Conservation (phyloP, 2,888 invertebrate genomes). For the Byasa hedistus region DNA sequence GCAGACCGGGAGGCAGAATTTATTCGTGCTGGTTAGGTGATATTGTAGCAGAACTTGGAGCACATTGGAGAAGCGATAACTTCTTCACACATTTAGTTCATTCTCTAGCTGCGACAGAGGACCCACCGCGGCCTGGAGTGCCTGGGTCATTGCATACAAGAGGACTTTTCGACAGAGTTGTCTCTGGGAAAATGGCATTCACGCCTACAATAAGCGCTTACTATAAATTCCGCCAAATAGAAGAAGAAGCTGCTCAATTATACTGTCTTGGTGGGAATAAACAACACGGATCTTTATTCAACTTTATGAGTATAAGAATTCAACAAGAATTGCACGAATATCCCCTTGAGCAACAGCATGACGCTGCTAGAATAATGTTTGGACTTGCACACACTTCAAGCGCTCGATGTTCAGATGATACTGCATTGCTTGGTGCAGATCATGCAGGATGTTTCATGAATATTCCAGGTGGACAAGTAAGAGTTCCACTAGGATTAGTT, state of each 20-base stretch:
- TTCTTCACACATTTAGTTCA: conserved; percentile 78
- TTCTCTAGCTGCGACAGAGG: conserved; percentile 81
- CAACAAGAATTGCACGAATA: conserved; percentile 84
- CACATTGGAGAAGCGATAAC: conserved; percentile 82
- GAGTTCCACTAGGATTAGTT: conserved; percentile 82
- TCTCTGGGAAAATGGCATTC: conserved; percentile 81
- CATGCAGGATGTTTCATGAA: conserved; percentile 69
- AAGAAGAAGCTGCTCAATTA: conserved; percentile 82
- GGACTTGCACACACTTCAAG: conserved; percentile 82
- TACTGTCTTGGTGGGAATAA: conserved; percentile 81
- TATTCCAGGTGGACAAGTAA: conserved; percentile 80
- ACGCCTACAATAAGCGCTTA: conserved; percentile 82
- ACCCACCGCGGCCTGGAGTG: conserved; percentile 78
- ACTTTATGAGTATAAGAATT: conserved; percentile 83
- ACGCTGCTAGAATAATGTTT: conserved; percentile 84
- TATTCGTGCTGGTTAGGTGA: conserved; percentile 89
- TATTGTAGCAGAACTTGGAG: conserved; percentile 87
- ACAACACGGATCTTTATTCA: conserved; percentile 82
- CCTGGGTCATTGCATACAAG: conserved; percentile 74
- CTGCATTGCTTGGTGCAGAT: conserved; percentile 63
- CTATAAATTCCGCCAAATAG: conserved; percentile 83
- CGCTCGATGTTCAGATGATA: conserved; percentile 83
- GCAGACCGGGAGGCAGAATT: conserved; percentile 87
- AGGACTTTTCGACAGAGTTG: conserved; percentile 82
- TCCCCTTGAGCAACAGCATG: conserved; percentile 83